Evolutionary conservation across 2,888 invertebrate species (phyloP), one percentile per base, ranked within the genome.

Genomic region (Bombylius discolor): DNA sequence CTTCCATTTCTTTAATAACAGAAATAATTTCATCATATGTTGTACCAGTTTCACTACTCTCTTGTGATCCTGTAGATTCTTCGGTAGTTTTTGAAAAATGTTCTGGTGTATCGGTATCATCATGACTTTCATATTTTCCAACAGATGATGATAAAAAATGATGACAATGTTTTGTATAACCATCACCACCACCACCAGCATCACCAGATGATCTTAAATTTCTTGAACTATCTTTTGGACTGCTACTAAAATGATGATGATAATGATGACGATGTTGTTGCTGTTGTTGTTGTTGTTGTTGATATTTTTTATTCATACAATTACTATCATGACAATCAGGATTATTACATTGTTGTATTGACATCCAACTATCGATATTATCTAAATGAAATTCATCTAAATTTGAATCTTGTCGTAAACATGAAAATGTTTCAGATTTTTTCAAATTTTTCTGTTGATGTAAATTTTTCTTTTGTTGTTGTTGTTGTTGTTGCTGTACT

Each of bases 361-460:
- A 71, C 72, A 74, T 74, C 74, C 74, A 74, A 56, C 70, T 72
- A 53, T 74, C 75, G 39, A 74, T 68, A 62, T 74, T 73, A 57
- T 74, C 75, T 57, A 74, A 62, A 62, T 74, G 69, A 56, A 74
- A 74, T 56, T 73, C 73, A 51, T 66, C 68, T 6, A 74, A 58
- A 58, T 70, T 71, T 0, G 70, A 66, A 53, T 74, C 72, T 57
- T 73, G 69, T 3, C 71, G 63, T 36, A 67, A 58, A 45, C 62
- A 66, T 8, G 56, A 52, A 46, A 56, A 63, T 23, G 63, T 62
- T 23, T 60, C 57, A 0, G 66, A 62, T 54, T 69, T 70, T 33
- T 13, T 64, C 45, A 61, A 14, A 3, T 51, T 53, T 12, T 14
- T 14, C 45, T 39, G 56, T 11, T 23, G 23, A 23, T 23, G 23